Percentiles rank a stretch among this genome's conserved stretches.
Conservation (phyloP, 2,113 vertebrate genomes). For the Bothrops jararaca region DNA sequence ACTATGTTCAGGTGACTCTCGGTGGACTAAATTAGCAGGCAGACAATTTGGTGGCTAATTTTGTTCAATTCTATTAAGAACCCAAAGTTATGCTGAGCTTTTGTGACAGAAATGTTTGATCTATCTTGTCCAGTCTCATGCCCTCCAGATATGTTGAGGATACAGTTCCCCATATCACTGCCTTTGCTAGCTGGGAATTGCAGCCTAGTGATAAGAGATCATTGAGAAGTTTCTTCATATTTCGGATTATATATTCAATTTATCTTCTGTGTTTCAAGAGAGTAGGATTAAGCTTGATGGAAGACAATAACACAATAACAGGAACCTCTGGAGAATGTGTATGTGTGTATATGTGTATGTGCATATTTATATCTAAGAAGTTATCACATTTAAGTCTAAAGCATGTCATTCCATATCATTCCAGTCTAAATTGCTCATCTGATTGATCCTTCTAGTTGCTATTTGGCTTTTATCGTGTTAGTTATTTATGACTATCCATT, state of each 20-base stretch:
- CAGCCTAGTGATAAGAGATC: background rate
- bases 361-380: background rate
- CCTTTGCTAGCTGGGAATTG: background rate
- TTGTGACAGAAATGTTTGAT: background rate
- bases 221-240: background rate
- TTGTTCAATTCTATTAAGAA: constrained; percentile 25
- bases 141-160: background rate
- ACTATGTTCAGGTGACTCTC: constrained; percentile 16
- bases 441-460: background rate
- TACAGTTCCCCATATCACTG: background rate
- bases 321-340: constrained; percentile 40
- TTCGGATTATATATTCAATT: constrained; percentile 21
- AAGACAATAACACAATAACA: constrained; percentile 21
- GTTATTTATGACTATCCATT: background rate
- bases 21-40: constrained; percentile 22
- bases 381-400: background rate
- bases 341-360: background rate
- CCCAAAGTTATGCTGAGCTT: background rate
- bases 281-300: constrained; percentile 9
- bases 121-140: background rate
- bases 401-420: background rate
- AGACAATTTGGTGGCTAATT: constrained; percentile 40
- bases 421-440: background rate
- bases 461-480: background rate
- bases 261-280: constrained; percentile 29